phyloP scores from a whole-genome alignment of 2,888 invertebrate species.

The Corbicula japonica region DNA sequence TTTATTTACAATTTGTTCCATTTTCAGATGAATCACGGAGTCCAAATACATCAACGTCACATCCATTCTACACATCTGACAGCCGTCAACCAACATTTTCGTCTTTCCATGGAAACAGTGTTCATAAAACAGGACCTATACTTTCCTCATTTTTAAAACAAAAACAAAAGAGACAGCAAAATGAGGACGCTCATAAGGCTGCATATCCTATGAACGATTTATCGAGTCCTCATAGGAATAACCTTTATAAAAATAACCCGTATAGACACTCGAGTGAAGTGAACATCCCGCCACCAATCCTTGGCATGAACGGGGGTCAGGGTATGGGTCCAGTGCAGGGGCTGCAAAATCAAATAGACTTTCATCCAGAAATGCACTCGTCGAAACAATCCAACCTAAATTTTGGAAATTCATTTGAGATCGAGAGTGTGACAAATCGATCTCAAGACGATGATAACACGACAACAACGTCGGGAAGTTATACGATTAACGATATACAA shows the following conservation, averaged over 20 bases:
- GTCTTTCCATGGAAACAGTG: constrained; percentile 63
- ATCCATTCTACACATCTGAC: constrained; percentile 66
- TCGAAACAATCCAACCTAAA: constrained; percentile 64
- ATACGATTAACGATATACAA: constrained; percentile 76
- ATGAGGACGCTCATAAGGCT: constrained; percentile 43
- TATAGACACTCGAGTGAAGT: constrained; percentile 42
- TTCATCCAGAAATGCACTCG: constrained; percentile 43
- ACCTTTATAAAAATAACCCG: constrained; percentile 23
- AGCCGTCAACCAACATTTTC: constrained; percentile 62
- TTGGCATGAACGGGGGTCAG: constrained; percentile 28
- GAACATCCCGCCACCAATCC: constrained; percentile 19
- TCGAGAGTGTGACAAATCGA: constrained; percentile 46
- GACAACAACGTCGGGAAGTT: constrained; percentile 82
- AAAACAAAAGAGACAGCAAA: constrained; percentile 39
- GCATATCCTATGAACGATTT: constrained; percentile 62
- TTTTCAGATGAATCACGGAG: constrained; percentile 64
- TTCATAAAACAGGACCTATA: constrained; percentile 60
- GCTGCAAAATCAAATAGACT: constrained; percentile 37
- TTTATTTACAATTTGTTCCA: too few species aligned
- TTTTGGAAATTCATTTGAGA: constrained; percentile 54
- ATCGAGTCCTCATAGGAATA: constrained; percentile 57
- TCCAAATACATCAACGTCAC: constrained; percentile 61
- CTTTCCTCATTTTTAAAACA: constrained; percentile 56
- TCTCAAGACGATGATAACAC: constrained; percentile 79
- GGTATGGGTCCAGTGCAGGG: constrained; percentile 40